Evolutionary conservation across 1,140 invertebrate genomes (phyloP).

Genomic region (Brachionus sp.): DNA sequence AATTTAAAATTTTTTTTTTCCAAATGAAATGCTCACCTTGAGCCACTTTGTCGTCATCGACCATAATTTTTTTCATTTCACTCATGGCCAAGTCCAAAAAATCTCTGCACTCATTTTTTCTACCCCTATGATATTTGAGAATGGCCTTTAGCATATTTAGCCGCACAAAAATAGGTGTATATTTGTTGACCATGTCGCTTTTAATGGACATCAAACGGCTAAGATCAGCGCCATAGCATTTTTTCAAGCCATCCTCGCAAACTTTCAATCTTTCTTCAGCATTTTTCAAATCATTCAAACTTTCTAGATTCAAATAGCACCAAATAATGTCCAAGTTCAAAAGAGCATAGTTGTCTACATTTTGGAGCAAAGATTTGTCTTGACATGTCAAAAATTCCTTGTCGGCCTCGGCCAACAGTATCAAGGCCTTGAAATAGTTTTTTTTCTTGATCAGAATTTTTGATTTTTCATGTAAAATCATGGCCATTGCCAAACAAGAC

Average conservation of each 20-base stretch:
- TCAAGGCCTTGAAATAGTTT: constrained; percentile 68
- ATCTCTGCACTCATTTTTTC: not conserved
- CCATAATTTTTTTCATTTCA: constrained; percentile 34
- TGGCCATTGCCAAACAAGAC: constrained; percentile 65
- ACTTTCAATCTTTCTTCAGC: constrained; percentile 64
- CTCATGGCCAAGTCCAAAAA: not conserved
- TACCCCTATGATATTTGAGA: constrained; percentile 25
- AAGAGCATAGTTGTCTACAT: constrained; percentile 75
- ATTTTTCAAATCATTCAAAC: constrained; percentile 69
- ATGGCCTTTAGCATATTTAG: constrained; percentile 24
- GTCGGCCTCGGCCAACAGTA: constrained; percentile 73
- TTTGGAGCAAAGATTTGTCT: not conserved
- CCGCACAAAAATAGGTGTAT: constrained; percentile 31
- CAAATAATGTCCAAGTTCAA: constrained; percentile 77
- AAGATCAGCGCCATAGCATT: constrained; percentile 70
- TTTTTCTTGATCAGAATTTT: constrained; percentile 66
- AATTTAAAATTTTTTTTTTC: not conserved
- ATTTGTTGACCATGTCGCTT: not conserved
- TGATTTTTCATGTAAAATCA: constrained; percentile 74
- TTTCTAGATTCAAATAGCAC: constrained; percentile 74
- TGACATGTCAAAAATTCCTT: constrained; percentile 63
- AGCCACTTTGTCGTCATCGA: constrained; percentile 38
- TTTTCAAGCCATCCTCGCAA: constrained; percentile 67
- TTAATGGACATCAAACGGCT: constrained; percentile 69
- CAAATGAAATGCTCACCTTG: not conserved